Base-by-base conservation (phyloP, 2,797 vertebrate genomes). In the Simalia tracyae region DNA sequence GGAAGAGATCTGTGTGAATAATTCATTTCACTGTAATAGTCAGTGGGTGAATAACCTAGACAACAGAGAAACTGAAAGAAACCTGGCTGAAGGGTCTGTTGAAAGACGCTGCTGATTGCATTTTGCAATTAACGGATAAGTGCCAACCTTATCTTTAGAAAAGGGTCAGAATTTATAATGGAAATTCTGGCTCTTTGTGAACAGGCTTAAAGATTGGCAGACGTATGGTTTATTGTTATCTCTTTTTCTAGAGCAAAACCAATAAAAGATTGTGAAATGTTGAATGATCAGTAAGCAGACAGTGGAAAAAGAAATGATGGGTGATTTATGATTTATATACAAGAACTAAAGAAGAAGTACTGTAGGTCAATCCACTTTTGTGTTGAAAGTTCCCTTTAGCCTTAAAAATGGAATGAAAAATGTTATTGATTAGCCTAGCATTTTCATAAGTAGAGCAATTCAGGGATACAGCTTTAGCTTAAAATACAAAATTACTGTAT, bases 151-250 rank as follows among this genome's bases (percentile, higher is more conserved):
- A 56, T 84, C 50, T 89, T 92, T n/a, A 84, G 72, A n/a, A 54
- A 84, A 92, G 24, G 26, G 24, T 85, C 72, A 84, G 31, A 72
- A 85, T 3, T 89, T 56, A 86, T 76, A 9, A 72, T 72, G 57
- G 56, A 87, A 90, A 92, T 92, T 85, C 24, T 42, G 57, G 15
- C 24, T 68, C 22, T 66, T 86, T 89, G 63, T 60, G 56, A 89
- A 61, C 12, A 76, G 84, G 91, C 72, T 92, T 86, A 92, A 86
- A 89, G 88, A 90, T 36, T 90, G 91, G 64, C 84, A 92, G 88
- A 86, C 50, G 19, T 76, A 76, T 64, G 81, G 61, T 61, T 89
- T 64, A 64, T 15, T 36, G 57, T 56, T 63, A 57, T 57, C 59
- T 56, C 50, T 9, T 28, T 59, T 42, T 86, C 68, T 84, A 15